Evolutionary conservation across 1,140 invertebrate genomes (phyloP), one percentile per base, ranked within the genome.

Genomic region (Halyomorpha halys): DNA sequence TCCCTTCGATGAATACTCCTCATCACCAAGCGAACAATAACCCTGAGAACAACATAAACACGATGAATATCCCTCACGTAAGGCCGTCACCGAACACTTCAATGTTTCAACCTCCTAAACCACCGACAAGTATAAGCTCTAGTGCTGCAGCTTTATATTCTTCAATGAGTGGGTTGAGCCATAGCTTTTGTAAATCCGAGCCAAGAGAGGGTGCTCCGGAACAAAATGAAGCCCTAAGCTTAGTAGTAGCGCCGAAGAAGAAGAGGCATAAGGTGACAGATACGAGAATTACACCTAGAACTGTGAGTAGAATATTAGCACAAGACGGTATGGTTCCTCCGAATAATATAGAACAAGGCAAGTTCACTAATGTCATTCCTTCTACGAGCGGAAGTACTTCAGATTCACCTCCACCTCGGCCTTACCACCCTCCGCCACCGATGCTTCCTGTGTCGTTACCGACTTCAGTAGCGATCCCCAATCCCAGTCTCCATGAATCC

Each of bases 231-330:
- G 89, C 94, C 0, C 82, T 97, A 14, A 91, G 91, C 70, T 81
- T 97, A 67, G 91, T 97, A 25, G 91, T 97, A 66, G 88, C 89
- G 25, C 90, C 91, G 0, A 96, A 96, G 77, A 96, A 96, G 77
- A 97, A 96, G 78, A 81, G 94, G 19, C 94, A 97, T 74, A 97
- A 97, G 85, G 89, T 97, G 63, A 97, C 94, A 16, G 94, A 97
- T 74, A 96, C 94, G 47, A 82, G 94, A 66, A 90, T 97, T 64
- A 96, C 93, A 13, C 93, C 94, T 5, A 81, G 91, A 64, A 92
- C 90, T 44, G 89, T 93, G 13, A 90, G 87, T 72, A 81, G 90
- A 66, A 88, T 93, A 65, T 75, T 93, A 64, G 88, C 88, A 62
- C 87, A 86, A 73, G 88, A 90, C 68, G 86, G 86, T 25, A 82